Conservation (phyloP, 2,888 invertebrate genomes). For the Clepsis dumicolana region DNA sequence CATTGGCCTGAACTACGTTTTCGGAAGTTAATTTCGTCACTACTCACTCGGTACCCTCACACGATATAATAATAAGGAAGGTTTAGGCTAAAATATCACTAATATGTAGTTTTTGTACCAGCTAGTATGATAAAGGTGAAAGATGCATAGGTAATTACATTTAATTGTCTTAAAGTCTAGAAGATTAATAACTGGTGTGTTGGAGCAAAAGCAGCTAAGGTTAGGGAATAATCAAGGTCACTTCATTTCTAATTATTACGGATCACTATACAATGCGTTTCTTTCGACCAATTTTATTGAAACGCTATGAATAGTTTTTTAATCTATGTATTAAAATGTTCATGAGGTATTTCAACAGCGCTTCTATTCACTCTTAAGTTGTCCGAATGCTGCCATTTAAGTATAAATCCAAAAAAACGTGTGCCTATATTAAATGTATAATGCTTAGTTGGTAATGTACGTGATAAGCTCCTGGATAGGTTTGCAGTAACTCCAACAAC, state of each 20-base stretch:
- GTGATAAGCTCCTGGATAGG: constrained; percentile 75
- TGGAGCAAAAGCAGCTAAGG: constrained; percentile 80
- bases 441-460: constrained; percentile 69
- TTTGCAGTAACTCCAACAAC: constrained; percentile 47
- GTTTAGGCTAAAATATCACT: constrained; percentile 37
- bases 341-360: constrained; percentile 76
- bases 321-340: constrained; percentile 65
- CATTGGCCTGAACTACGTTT: constrained; percentile 40
- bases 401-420: constrained; percentile 59
- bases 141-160: constrained; percentile 42
- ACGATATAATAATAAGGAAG: constrained; percentile 35
- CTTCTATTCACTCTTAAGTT: constrained; percentile 68
- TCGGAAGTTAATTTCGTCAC: constrained; percentile 32
- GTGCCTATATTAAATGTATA: constrained; percentile 62
- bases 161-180: constrained; percentile 50
- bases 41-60: constrained; percentile 32
- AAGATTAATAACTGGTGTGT: constrained; percentile 64
- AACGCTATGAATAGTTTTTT: constrained; percentile 58
- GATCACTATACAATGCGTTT: constrained; percentile 73
- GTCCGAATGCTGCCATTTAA: constrained; percentile 52
- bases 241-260: constrained; percentile 82
- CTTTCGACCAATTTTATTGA: constrained; percentile 63
- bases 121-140: constrained; percentile 43
- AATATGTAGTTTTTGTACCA: constrained; percentile 43
- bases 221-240: constrained; percentile 83